Evolutionary conservation across 1,140 invertebrate genomes (phyloP), one percentile per base, ranked within the genome.

Genomic region (Wiebesia pumilae): DNA sequence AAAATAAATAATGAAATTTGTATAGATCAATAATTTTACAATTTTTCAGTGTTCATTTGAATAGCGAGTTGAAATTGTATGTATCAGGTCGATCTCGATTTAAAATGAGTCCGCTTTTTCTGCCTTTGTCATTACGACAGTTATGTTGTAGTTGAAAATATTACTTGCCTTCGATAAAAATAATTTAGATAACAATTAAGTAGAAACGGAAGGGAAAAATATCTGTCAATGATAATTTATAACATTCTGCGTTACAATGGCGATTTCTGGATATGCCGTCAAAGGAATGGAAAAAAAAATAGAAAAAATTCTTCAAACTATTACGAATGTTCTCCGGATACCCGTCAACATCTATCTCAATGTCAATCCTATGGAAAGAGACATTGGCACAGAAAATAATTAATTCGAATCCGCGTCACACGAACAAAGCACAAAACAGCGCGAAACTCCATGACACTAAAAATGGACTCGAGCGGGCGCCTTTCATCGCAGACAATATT

Each of bases 401-500:
- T 78, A 84, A 84, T 84, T 83, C 16, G 35, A 51, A 80, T 24
- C 6, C 19, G 3, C 47, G 33, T 80, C 71, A n/a, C 30, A 43
- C 10, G 69, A 38, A 43, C 19, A 75, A 75, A 75, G 38, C 71
- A 80, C 51, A 65, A 80, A 80, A 62, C 35, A 24, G 35, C 33
- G 33, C 54, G 33, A 80, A 80, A 54, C 77, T 54, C 33, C 78
- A 65, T 65, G 78, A 21, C 78, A 80, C 78, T 80, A 80, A 73
- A 71, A 71, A 73, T 69, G 40, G 58, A 81, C 80, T 43, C 24
- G 40, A 75, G 40, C 71, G 71, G 71, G 43, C 16, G 43, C 43
- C 47, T 83, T 73, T 78, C 62, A 75, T 47, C 75, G 75, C 27
- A 14, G 73, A 38, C 35, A 40, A 84, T 84, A 84, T 84, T 84